phyloP scores from a whole-genome alignment of 2,888 invertebrate genomes.

The Cylindroiulus punctatus region DNA sequence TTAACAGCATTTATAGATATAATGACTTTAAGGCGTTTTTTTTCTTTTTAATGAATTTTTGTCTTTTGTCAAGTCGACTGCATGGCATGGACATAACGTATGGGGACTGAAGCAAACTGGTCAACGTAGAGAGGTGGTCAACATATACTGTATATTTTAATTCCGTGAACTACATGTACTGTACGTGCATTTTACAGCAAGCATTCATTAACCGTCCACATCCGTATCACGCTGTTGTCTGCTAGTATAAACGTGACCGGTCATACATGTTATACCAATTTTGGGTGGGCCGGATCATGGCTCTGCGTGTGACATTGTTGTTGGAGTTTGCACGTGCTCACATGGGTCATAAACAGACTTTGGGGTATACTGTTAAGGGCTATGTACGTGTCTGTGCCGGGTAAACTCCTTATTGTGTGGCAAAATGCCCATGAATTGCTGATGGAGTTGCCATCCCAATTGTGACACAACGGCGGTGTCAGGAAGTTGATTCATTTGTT shows the following conservation, averaged over 20 bases:
- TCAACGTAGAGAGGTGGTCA: too few relatives aligned
- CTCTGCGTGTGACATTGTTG: neutral
- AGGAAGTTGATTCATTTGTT: slow-evolving; percentile 42
- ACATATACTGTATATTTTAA: too few relatives aligned
- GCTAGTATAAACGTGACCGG: neutral
- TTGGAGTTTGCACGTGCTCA: neutral
- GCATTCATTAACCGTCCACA: too few relatives aligned
- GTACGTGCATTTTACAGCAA: too few relatives aligned
- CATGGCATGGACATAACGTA: neutral
- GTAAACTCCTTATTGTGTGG: neutral
- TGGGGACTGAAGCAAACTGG: too few relatives aligned
- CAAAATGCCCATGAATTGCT: neutral
- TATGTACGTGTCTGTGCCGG: neutral
- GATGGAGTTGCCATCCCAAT: slow-evolving; percentile 34
- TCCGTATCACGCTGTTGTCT: neutral
- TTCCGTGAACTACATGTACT: too few relatives aligned
- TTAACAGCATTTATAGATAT: neutral
- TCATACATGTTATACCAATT: neutral
- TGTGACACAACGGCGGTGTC: slow-evolving; percentile 25
- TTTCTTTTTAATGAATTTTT: slow-evolving; percentile 8
- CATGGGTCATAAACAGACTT: neutral
- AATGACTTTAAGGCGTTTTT: neutral
- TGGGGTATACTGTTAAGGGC: neutral
- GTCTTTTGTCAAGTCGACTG: neutral
- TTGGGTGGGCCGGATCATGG: neutral